Conservation (phyloP, 2,888 invertebrate genomes). For the Brassicogethes aeneus region DNA sequence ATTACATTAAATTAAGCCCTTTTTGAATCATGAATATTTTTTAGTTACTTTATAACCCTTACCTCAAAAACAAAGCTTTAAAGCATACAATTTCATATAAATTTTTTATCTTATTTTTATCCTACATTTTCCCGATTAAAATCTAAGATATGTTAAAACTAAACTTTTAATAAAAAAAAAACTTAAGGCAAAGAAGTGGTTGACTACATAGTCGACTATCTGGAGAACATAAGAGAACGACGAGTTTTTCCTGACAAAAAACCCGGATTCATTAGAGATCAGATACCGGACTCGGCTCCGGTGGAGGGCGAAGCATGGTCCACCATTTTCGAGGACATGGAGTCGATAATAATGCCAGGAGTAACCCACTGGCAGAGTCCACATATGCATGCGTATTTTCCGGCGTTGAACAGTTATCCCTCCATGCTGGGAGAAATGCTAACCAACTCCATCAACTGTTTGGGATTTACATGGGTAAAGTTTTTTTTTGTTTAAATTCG, state of each 20-base stretch:
- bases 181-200: slow-evolving; percentile 90
- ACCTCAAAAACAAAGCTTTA: too few relatives aligned
- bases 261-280: slow-evolving; percentile 85
- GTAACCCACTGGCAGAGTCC: slow-evolving; percentile 97
- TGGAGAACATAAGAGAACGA: slow-evolving; percentile 80
- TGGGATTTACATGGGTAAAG: slow-evolving; percentile 97
- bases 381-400: slow-evolving; percentile 97
- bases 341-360: slow-evolving; percentile 93
- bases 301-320: slow-evolving; percentile 81
- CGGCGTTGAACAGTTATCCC: slow-evolving; percentile 87
- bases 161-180: too few relatives aligned
- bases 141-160: too few relatives aligned
- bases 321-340: slow-evolving; percentile 86
- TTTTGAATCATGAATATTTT: too few relatives aligned
- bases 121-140: too few relatives aligned
- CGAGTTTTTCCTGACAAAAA: slow-evolving; percentile 90
- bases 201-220: slow-evolving; percentile 95
- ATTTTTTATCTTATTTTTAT: too few relatives aligned
- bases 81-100: too few relatives aligned
- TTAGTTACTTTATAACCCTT: too few relatives aligned
- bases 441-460: slow-evolving; percentile 86
- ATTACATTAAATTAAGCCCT: too few relatives aligned
- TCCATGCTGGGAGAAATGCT: slow-evolving; percentile 94
- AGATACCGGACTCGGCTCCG: slow-evolving; percentile 83
- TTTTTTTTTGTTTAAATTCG: slow-evolving; percentile 27